A percentile compares a stretch with the other conserved stretches of the same genome.
These are phyloP conservation scores for Amphipyra tragopoginis DNA, from an alignment of 2,888 invertebrate species.

Conservation along the genomic window DNA sequence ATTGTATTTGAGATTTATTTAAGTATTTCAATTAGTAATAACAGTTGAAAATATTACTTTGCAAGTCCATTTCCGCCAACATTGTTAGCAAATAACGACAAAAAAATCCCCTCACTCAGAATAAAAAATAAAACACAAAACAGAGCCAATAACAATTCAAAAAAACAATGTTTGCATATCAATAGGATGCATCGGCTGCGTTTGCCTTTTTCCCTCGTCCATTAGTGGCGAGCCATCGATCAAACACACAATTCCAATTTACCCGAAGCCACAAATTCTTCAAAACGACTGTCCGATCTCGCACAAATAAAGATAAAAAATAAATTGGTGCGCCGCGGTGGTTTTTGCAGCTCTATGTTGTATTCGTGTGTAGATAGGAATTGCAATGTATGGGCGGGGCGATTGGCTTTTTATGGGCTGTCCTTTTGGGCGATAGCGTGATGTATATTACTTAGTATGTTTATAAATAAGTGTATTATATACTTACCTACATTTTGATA, in stretches of 20 bases:
- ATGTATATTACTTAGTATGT: conserved; percentile 13
- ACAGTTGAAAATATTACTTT: conserved; percentile 12
- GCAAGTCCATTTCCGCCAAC: conserved; percentile 22
- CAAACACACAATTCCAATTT: conserved; percentile 87
- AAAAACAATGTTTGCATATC: conserved; percentile 73
- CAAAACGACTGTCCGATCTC: conserved; percentile 79
- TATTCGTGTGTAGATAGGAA: conserved; percentile 47
- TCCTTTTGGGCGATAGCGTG: conserved; percentile 47
- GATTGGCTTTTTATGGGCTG: conserved; percentile 47
- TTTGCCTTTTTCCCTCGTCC: conserved; percentile 71
- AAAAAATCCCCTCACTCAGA: conserved; percentile 29
- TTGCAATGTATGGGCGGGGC: conserved; percentile 39
- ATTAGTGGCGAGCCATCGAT: conserved; percentile 82
- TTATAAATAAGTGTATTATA: neutral
- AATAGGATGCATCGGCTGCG: conserved; percentile 73
- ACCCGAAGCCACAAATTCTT: conserved; percentile 87
- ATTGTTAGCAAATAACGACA: conserved; percentile 24
- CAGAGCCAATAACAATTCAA: conserved; percentile 57
- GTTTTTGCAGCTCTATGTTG: conserved; percentile 61
- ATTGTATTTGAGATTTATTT: conserved; percentile 4
- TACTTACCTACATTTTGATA: neutral
- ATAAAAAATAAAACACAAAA: conserved; percentile 45
- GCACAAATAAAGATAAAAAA: conserved; percentile 78
- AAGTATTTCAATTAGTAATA: conserved; percentile 1
- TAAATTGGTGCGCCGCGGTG: conserved; percentile 62